Evolutionary conservation across 2,113 vertebrate genomes (phyloP), one percentile per base, ranked within the genome.

Genomic region (Otolemur garnettii): DNA sequence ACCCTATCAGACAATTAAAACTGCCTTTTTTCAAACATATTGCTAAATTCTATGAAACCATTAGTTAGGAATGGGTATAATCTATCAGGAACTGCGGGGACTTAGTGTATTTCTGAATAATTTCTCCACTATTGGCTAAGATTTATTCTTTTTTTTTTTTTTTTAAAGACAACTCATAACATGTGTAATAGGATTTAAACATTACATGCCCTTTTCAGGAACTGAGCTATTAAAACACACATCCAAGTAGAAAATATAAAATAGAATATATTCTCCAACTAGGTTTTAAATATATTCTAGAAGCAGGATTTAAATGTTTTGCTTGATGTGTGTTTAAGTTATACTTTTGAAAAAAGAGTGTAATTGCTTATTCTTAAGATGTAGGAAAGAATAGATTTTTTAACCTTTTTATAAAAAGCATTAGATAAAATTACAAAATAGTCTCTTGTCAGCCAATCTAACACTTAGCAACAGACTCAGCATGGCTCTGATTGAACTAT

Each of bases 381-480:
- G 87, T 95, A 77, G 38, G 79, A 87, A 95, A 88, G 14, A 77
- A 82, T 62, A 5, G 4, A 60, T 79, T 75, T 96, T 77, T 38
- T 15, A 74, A 92, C 22, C 17, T 68, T 87, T 90, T 59, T 14
- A 81, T 71, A 92, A 88, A 91, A 86, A 91, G 15, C 50, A 78
- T 87, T 90, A 90, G 57, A 78, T 60, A 94, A 95, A 97, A 88
- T 53, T 82, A 45, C 71, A 83, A 90, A 90, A 22, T 83, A 84
- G 57, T 94, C 4, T 66, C 15, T 97, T 85, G 45, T 24, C 2
- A 96, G 85, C 69, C 90, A 94, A 80, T 96, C 87, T 96, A 96
- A 91, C 35, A n/a, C 50, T 92, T 97, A 82, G 42, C 79, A 92
- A 68, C 21, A n/a, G 90, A 89, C 87, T 62, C 30, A 97, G 74